Evolutionary conservation across 2,797 vertebrate genomes (phyloP), one percentile per base, ranked within the genome.

Genomic region (Acomys russatus): DNA sequence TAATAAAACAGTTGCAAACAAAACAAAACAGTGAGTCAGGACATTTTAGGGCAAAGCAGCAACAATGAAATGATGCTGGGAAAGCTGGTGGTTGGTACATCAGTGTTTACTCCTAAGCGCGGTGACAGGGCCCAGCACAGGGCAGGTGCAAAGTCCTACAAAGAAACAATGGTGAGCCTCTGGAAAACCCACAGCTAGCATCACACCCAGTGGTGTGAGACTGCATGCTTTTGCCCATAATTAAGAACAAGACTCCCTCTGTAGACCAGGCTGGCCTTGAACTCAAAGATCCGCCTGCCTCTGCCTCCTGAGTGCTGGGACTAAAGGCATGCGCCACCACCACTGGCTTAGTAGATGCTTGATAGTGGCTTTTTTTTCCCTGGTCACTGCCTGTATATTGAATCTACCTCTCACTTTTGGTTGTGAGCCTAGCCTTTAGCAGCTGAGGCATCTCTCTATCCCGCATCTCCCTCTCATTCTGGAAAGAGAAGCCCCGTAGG

Each of bases 21-120:
- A 91, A 92, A 91, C 74, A 66, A 78, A 82, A 71, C 30, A 49
- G 11, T 68, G 59, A 80, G 51, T 71, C 30, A 59, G 91, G 86
- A 82, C 66, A 64, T 71, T 35, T 90, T 59, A 44, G 44, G 54
- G 35, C 3, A 54, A 77, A 71, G 49, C 77, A 89, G 56, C 38
- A 66, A 56, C 51, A 78, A 23, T n/a, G 49, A 30, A 14, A 82
- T 66, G 76, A 54, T 18, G 64, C 59, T 51, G 61, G 56, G 17
- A 49, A 74, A 63, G 49, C 51, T 25, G 15, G 44, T 66, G 56
- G 66, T 28, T 20, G 56, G 38, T 44, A 6, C 30, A 4, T 44
- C 23, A 30, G 4, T 9, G 18, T 33, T 49, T 15, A 71, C 51
- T 79, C 59, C 70, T 22, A 25, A 84, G 85, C 71, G 68, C 10